Base-by-base conservation (phyloP, 2,797 vertebrate species). In the Peromyscus eremicus region DNA sequence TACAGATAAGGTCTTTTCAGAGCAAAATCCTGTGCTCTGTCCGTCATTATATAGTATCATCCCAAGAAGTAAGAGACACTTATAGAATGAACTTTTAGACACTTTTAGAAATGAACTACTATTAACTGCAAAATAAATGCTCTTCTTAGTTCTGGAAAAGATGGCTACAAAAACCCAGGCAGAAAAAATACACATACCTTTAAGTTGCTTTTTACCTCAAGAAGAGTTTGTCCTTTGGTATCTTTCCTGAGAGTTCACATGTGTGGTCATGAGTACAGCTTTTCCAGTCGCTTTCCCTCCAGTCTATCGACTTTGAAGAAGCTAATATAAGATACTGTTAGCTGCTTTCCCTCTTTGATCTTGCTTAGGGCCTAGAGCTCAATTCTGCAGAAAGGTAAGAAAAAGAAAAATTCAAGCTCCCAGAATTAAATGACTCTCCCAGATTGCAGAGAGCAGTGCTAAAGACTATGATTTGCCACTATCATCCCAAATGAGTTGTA, bases 321-420 rank as follows among this genome's bases (percentile, higher is more conserved):
- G 98, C 99, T 99, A 94, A 99, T 98, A 0, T 99, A 99, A 97
- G 99, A 99, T 82, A 99, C 98, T 0, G 98, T 99, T 96, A 99
- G 98, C 98, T 99, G 99, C 0, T 99, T 97, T 0, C 99, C 99
- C 0, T 99, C 98, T 0, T 98, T 77, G 81, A 99, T 98, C 79
- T 98, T 99, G 89, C 86, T 98, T 95, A 99, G 95, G 12, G 99
- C 98, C n/a, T 99, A 98, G 82, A 99, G 98, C 98, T 99, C 99
- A 0, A 99, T 99, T 98, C 99, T 99, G 98, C 62, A 73, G 95
- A 93, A 43, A 49, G 43, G n/a, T 46, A 94, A 93, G n/a, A 94
- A 11, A 23, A 10, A 55, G 23, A 76, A 57, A 49, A 55, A 76
- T 76, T 90, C 16, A 91, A 93, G 34, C 29, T 60, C 29, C 17